Percentiles rank a stretch among this genome's conserved stretches.
Evolutionary conservation across 2,797 vertebrate genomes (phyloP).

Genomic region (Sus cebifrons): DNA sequence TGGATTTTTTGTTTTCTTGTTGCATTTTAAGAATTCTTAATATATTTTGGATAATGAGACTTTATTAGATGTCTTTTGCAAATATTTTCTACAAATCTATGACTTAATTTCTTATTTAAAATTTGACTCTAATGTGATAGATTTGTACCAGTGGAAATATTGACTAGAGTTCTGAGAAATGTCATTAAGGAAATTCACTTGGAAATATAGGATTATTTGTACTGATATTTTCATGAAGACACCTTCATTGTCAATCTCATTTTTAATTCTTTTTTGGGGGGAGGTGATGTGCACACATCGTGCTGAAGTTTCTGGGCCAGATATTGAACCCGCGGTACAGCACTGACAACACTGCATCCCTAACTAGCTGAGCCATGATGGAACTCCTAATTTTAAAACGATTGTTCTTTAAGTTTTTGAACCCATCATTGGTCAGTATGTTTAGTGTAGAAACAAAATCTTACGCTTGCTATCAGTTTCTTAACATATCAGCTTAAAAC

Average conservation of each 20-base stretch:
- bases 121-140: neutral
- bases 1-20: neutral
- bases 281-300: no score
- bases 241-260: neutral
- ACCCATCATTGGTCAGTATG: neutral
- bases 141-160: neutral
- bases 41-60: neutral
- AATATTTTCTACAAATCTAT: neutral
- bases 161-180: neutral
- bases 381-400: neutral
- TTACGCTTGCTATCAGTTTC: neutral
- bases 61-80: neutral
- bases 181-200: neutral
- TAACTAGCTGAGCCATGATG: no score
- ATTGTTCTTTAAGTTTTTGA: neutral
- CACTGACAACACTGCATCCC: no score
- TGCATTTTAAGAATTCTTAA: neutral
- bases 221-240: neutral
- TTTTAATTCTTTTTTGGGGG: neutral
- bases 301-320: no score
- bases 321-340: no score
- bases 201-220: neutral
- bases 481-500: neutral
- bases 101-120: neutral
- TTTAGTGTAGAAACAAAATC: neutral